These are phyloP conservation scores for Zaprionus ghesquierei DNA, from an alignment of 1,140 invertebrate genomes.

Conservation along the genomic window DNA sequence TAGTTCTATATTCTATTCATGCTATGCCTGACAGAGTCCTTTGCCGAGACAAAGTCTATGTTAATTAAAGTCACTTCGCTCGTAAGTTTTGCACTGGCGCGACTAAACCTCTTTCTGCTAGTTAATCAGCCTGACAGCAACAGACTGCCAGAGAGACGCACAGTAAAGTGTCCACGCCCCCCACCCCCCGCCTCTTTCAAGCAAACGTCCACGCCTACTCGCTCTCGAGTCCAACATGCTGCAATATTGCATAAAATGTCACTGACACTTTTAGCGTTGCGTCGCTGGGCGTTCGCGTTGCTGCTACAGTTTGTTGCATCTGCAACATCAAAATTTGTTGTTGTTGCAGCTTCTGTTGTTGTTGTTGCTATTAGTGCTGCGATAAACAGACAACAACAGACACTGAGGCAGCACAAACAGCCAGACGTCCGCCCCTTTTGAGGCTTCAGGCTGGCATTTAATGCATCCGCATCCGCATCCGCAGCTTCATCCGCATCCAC, in stretches of 20 bases:
- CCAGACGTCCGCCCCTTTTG: not conserved
- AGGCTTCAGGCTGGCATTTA: conserved; percentile 26
- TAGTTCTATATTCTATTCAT: not conserved
- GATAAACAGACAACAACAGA: conserved; percentile 27
- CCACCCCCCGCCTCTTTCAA: not conserved
- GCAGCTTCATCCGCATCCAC: conserved; percentile 22
- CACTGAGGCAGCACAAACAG: conserved; percentile 17
- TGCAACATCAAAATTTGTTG: conserved; percentile 48
- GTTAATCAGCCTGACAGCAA: conserved; percentile 32
- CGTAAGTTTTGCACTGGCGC: not conserved
- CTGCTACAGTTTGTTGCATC: conserved; percentile 10
- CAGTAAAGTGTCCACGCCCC: not conserved
- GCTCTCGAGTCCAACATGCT: conserved; percentile 22
- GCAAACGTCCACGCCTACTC: no score
- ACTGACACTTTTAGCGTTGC: conserved; percentile 57
- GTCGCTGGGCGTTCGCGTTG: conserved; percentile 4
- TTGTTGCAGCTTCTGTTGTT: not conserved
- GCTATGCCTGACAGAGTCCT: not conserved
- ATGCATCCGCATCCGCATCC: conserved; percentile 47
- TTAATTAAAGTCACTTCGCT: not conserved
- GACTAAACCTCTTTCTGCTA: not conserved
- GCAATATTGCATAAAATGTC: conserved; percentile 43
- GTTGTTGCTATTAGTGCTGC: conserved; percentile 12
- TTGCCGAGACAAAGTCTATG: not conserved
- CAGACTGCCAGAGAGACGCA: conserved; percentile 2